phyloP scores from a whole-genome alignment of 2,888 invertebrate genomes.

The Lordiphosa andalusiaca region DNA sequence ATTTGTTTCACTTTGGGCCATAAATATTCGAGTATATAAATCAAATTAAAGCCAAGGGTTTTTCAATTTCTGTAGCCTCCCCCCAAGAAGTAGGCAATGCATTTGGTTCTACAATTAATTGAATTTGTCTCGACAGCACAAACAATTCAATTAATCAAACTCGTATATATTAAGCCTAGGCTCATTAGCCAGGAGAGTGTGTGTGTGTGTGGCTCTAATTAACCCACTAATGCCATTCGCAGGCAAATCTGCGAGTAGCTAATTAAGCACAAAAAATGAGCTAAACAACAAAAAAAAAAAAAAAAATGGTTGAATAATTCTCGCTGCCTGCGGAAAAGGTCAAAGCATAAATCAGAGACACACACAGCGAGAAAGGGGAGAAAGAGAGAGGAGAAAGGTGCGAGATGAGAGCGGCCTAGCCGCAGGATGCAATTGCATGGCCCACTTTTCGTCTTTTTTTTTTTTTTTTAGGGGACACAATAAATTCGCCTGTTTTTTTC shows the following conservation, averaged over 20 bases:
- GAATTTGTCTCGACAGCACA: conserved; percentile 10
- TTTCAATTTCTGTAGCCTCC: too few relatives aligned
- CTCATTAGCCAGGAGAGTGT: conserved; percentile 6
- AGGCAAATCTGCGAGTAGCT: conserved; percentile 43
- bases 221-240: conserved; percentile 71
- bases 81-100: conserved; percentile 10
- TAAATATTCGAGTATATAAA: not conserved
- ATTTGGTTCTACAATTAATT: conserved; percentile 26
- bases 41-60: not conserved
- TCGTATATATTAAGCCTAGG: conserved; percentile 19
- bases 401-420: conserved; percentile 16
- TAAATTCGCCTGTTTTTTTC: conserved; percentile 35
- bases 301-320: conserved; percentile 17
- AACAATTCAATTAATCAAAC: conserved; percentile 34
- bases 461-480: conserved; percentile 16
- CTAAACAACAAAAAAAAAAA: conserved; percentile 17
- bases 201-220: conserved; percentile 43
- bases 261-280: conserved; percentile 66
- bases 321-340: conserved; percentile 64
- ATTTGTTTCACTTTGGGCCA: too few relatives aligned
- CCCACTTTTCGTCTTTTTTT: conserved; percentile 45
- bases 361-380: not conserved
- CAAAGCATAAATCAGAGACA: conserved; percentile 65
- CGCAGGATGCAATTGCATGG: conserved; percentile 53
- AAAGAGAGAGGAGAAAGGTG: conserved; percentile 2